A percentile compares a stretch with the other conserved stretches of the same genome.
phyloP scores from a whole-genome alignment of 2,113 vertebrate species.

The Odontesthes bonariensis region DNA sequence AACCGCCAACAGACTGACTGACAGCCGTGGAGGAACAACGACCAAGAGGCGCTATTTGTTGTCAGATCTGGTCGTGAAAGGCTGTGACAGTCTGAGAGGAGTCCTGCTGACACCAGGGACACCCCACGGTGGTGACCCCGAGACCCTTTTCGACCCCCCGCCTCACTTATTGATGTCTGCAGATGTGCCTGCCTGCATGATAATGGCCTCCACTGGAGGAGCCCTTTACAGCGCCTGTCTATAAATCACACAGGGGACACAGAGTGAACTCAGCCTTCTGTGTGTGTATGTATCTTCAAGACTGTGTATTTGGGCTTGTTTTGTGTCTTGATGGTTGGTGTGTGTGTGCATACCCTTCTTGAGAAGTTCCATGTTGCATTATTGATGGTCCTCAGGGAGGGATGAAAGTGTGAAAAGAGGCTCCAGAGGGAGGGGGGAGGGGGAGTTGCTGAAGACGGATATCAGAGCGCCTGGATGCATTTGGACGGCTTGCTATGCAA shows the following conservation, averaged over 20 bases:
- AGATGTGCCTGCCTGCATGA: conserved; percentile 77
- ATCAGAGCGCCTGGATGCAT: conserved; percentile 42
- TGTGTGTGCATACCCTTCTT: conserved; percentile 36
- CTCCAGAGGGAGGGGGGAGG: conserved; percentile 29
- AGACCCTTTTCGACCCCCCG: conserved; percentile 53
- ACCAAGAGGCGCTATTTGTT: conserved; percentile 52
- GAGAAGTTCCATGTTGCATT: conserved; percentile 71
- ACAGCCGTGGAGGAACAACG: conserved; percentile 44
- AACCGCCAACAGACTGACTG: conserved; percentile 50
- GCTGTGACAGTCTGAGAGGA: conserved; percentile 51
- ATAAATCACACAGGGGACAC: conserved; percentile 73
- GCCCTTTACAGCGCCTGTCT: conserved; percentile 43
- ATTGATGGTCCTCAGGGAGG: conserved; percentile 78
- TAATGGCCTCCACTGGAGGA: conserved; percentile 69
- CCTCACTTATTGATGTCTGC: conserved; percentile 77
- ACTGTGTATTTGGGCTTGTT: conserved; percentile 32
- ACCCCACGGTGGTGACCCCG: conserved; percentile 61
- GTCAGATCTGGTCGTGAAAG: conserved; percentile 56
- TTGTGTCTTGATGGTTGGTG: conserved; percentile 14
- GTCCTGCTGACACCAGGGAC: conserved; percentile 61
- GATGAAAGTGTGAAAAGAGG: conserved; percentile 72
- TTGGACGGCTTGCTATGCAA: conserved; percentile 28
- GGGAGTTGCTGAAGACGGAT: conserved; percentile 35
- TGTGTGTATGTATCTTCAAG: conserved; percentile 44
- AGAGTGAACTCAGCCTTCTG: conserved; percentile 19